These are phyloP conservation scores for Tachina fera DNA, from an alignment of 2,888 invertebrate genomes.

Conservation along the genomic window DNA sequence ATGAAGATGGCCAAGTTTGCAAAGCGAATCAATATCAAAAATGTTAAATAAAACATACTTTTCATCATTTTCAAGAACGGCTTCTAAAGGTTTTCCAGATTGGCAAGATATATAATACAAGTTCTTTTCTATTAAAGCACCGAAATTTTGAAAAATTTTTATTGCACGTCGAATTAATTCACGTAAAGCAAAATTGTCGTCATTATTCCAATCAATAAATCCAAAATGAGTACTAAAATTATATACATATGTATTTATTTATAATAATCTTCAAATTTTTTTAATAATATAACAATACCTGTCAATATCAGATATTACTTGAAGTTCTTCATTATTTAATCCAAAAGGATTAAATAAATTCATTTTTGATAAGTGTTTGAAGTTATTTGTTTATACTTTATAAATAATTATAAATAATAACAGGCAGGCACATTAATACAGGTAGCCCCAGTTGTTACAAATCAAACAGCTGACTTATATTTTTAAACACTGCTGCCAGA, in stretches of 20 bases:
- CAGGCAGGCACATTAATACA: too few species aligned
- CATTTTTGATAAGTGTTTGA: constrained; percentile 21
- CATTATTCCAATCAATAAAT: constrained; percentile 90
- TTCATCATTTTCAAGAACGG: background rate
- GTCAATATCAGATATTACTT: constrained; percentile 93
- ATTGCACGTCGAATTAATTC: constrained; percentile 92
- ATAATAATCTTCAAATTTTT: background rate
- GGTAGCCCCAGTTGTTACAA: too few species aligned
- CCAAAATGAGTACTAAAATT: constrained; percentile 93
- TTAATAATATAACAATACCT: constrained; percentile 84
- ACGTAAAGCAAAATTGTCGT: constrained; percentile 92
- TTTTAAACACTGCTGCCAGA: too few species aligned
- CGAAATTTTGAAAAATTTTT: constrained; percentile 92
- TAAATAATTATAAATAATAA: background rate
- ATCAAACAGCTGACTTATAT: too few species aligned
- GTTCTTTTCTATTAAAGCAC: constrained; percentile 84
- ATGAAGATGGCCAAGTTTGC: constrained; percentile 97
- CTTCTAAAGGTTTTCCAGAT: background rate
- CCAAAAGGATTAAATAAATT: constrained; percentile 26
- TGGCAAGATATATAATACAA: background rate
- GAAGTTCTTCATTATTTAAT: constrained; percentile 91
- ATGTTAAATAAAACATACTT: background rate
- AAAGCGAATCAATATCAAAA: constrained; percentile 94
- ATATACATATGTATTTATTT: background rate
- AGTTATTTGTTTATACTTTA: constrained; percentile 19